These are phyloP conservation scores for Porites evermanni DNA, from an alignment of 92 coral and sea anemone species.

Conservation along the genomic window DNA sequence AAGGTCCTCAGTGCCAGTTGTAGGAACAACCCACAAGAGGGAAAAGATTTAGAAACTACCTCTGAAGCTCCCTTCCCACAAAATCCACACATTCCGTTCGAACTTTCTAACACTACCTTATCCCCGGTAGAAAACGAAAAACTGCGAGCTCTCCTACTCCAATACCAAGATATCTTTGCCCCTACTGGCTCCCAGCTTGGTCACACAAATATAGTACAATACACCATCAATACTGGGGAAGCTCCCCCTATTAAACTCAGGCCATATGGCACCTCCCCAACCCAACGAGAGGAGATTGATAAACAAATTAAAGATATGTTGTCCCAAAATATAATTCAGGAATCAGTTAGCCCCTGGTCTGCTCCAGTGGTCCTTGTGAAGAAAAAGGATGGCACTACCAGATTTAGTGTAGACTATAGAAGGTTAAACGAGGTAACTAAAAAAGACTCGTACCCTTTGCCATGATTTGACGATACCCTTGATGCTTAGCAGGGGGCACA, in stretches of 20 bases:
- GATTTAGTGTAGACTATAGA: slow-evolving; percentile 52
- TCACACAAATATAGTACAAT: slow-evolving; percentile 49
- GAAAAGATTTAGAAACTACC: neutral
- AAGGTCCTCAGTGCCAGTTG: no score
- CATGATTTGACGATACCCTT: slow-evolving; percentile 48
- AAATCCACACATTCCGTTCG: neutral
- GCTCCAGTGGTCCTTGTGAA: slow-evolving; percentile 58
- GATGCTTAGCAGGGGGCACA: slow-evolving; percentile 52
- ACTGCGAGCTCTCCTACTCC: slow-evolving; percentile 1
- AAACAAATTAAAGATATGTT: slow-evolving; percentile 49
- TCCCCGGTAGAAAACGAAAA: neutral
- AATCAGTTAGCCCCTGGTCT: slow-evolving; percentile 60
- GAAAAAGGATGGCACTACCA: slow-evolving; percentile 57
- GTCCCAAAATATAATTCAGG: slow-evolving; percentile 46
- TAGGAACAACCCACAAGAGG: no score
- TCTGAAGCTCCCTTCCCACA: neutral
- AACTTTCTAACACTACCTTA: neutral
- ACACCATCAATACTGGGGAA: slow-evolving; percentile 56
- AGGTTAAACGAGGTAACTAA: slow-evolving; percentile 42
- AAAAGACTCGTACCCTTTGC: slow-evolving; percentile 47
- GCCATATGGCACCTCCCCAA: slow-evolving; percentile 64
- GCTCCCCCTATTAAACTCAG: slow-evolving; percentile 48
- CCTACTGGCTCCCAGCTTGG: slow-evolving; percentile 39
- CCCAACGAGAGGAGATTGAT: slow-evolving; percentile 33
- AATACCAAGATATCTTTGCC: slow-evolving; percentile 59